These are phyloP conservation scores for Erpornis zantholeuca DNA, from an alignment of 2,113 vertebrate species.

Conservation along the genomic window DNA sequence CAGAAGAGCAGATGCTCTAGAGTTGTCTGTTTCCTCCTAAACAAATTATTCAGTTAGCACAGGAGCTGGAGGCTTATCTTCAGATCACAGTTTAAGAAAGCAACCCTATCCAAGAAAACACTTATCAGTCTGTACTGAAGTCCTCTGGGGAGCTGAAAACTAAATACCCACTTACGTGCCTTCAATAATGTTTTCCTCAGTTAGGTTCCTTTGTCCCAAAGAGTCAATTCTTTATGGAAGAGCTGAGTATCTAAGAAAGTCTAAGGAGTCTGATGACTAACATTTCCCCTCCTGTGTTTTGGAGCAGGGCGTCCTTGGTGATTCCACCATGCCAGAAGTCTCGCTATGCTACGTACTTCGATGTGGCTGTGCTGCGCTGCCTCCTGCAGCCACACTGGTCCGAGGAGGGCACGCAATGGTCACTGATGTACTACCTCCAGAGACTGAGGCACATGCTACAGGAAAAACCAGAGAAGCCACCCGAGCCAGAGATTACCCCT, in stretches of 20 bases:
- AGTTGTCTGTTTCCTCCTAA: not conserved
- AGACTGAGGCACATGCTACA: slow-evolving; percentile 92
- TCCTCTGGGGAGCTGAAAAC: not conserved
- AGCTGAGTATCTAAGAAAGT: not conserved
- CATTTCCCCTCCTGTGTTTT: not conserved
- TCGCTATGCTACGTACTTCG: slow-evolving; percentile 95
- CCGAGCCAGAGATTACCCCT: slow-evolving; percentile 81
- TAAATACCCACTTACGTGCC: not conserved
- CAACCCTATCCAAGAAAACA: not conserved
- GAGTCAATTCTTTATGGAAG: not conserved
- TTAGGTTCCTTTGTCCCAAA: not conserved
- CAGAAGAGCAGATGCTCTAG: not conserved
- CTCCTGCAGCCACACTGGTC: slow-evolving; percentile 96
- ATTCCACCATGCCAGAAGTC: slow-evolving; percentile 86
- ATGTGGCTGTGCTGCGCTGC: slow-evolving; percentile 95
- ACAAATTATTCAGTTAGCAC: not conserved
- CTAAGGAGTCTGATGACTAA: not conserved
- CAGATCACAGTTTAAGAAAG: not conserved
- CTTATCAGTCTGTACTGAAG: not conserved
- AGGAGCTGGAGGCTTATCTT: not conserved
- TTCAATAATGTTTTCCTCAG: not conserved
- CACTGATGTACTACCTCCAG: slow-evolving; percentile 93
- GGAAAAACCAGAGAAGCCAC: slow-evolving; percentile 88
- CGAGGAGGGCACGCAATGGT: slow-evolving; percentile 97
- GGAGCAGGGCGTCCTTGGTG: slow-evolving; percentile 71